These are phyloP conservation scores for Procambarus virginalis DNA, from an alignment of 1,140 invertebrate species.

Conservation along the genomic window DNA sequence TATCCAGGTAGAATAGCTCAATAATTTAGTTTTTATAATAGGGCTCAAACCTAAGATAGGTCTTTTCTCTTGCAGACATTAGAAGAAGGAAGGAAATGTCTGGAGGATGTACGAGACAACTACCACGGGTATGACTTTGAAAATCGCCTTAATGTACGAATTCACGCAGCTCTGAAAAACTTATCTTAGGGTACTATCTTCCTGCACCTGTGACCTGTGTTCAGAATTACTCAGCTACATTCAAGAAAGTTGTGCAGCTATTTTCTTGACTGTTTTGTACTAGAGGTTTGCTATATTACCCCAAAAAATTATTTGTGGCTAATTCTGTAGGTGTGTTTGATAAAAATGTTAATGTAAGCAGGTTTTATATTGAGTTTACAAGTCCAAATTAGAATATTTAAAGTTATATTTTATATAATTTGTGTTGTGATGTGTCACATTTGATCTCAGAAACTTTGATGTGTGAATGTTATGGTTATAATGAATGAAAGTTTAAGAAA, in stretches of 20 bases:
- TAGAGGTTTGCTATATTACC: not conserved
- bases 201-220: not conserved
- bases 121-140: slow-evolving; percentile 70
- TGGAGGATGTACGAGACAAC: slow-evolving; percentile 67
- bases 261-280: slow-evolving; percentile 17
- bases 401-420: not conserved
- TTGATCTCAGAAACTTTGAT: not conserved
- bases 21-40: too few species aligned
- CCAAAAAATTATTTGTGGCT: not conserved
- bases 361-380: not conserved
- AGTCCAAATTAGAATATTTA: not conserved
- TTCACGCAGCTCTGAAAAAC: slow-evolving; percentile 65
- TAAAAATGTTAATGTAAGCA: not conserved
- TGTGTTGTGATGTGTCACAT: not conserved
- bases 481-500: not conserved
- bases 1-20: too few species aligned
- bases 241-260: not conserved
- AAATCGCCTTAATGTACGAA: slow-evolving; percentile 65
- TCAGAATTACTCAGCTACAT: not conserved
- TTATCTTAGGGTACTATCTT: slow-evolving; percentile 16
- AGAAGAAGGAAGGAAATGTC: slow-evolving; percentile 54
- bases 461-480: not conserved
- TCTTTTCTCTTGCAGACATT: slow-evolving; percentile 52
- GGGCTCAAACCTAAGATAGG: too few species aligned
- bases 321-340: not conserved